phyloP scores from a whole-genome alignment of 2,888 invertebrate genomes.

The Coremacera marginata region DNA sequence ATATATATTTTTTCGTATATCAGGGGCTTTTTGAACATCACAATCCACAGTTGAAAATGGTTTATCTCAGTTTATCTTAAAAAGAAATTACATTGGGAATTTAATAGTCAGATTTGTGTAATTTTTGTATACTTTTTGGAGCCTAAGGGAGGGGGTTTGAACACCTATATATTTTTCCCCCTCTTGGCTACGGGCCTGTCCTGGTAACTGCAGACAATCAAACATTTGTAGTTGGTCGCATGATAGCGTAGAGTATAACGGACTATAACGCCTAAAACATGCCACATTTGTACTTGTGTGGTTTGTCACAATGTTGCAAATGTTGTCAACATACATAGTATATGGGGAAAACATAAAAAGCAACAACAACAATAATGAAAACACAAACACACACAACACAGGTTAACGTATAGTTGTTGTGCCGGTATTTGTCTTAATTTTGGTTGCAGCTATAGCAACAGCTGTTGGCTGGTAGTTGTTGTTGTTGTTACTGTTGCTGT shows the following conservation, averaged over 20 bases:
- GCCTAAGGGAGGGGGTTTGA: too few relatives aligned
- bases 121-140: too few relatives aligned
- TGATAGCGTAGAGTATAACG: neutral
- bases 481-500: slow-evolving; percentile 7
- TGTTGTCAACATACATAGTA: neutral
- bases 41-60: too few relatives aligned
- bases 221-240: neutral
- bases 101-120: too few relatives aligned
- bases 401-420: neutral
- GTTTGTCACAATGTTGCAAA: slow-evolving; percentile 6
- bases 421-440: slow-evolving; percentile 10
- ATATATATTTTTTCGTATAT: too few relatives aligned
- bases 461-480: neutral
- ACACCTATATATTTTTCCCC: too few relatives aligned
- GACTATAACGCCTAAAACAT: slow-evolving; percentile 18
- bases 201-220: neutral
- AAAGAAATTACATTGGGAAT: too few relatives aligned
- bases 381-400: neutral
- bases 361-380: neutral
- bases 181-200: too few relatives aligned
- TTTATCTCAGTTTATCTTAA: too few relatives aligned
- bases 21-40: too few relatives aligned
- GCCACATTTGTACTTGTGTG: neutral
- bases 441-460: neutral
- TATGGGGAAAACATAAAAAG: neutral